Base-by-base conservation (phyloP, 2,113 vertebrate genomes). In the Sylvietta virens region DNA sequence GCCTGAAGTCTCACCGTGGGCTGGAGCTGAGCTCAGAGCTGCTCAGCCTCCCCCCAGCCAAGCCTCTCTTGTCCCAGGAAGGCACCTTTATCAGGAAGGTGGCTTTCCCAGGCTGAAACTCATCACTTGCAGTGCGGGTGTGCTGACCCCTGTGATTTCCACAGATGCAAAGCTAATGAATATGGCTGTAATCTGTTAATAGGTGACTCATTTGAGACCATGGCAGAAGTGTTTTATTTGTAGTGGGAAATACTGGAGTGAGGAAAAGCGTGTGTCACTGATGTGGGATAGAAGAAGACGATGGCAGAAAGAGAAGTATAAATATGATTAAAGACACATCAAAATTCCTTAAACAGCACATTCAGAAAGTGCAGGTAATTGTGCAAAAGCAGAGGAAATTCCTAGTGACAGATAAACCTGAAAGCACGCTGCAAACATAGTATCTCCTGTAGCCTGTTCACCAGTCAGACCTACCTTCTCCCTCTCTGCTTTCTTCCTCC, bases 111-210 rank as follows among this genome's bases (percentile, higher is more conserved):
- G 90, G 94, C 88, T 92, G 71, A 54, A 90, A 90, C 88, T 88
- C 95, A 95, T 96, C 95, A 13, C 88, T 95, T 70, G 76, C 86
- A 21, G 56, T 23, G 50, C 1, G 28, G 56, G 83, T 88, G 86
- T 94, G 92, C 91, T 97, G 95, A 95, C 94, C 96, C 91, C 94
- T 95, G 96, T 90, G 92, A 96, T 96, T 95, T 94, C 48, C 92
- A 96, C 95, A 97, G 95, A 97, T 96, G 94, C 92, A 94, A 60
- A 86, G 96, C 94, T 96, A 96, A 96, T 96, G 92, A 95, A 95
- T 88, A 30, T 42, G 51, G 90, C 60, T 88, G 74, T 95, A 96
- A 96, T 95, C 93, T 95, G 92, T 97, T 96, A 94, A 96, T 97
- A 96, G 81, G 95, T 96, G 87, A 96, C 96, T 96, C 74, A 95